phyloP scores from a whole-genome alignment of 2,888 invertebrate genomes.

The Litoditis marina region DNA sequence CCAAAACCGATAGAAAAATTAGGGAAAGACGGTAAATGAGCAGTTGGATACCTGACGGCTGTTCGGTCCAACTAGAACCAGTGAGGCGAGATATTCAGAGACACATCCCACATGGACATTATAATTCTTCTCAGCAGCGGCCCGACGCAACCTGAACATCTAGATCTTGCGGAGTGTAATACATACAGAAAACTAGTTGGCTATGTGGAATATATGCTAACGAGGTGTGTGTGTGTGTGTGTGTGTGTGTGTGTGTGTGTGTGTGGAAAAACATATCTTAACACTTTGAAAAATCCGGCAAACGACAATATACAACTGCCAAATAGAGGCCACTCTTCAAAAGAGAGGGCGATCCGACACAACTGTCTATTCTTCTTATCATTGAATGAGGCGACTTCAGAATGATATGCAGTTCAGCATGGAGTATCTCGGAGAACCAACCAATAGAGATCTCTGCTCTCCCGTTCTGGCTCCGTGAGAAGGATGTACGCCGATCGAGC shows the following conservation, averaged over 20 bases:
- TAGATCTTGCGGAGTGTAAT: too few species aligned
- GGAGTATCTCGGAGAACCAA: conserved; percentile 29
- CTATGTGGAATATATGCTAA: neutral
- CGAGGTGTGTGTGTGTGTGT: too few species aligned
- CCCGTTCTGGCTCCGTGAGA: conserved; percentile 64
- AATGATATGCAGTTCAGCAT: too few species aligned
- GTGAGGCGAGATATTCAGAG: conserved; percentile 50
- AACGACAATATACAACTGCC: neutral
- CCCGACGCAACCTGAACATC: conserved; percentile 42
- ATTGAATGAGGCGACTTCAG: too few species aligned
- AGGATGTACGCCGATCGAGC: conserved; percentile 62
- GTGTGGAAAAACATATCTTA: neutral
- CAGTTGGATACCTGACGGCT: conserved; percentile 32
- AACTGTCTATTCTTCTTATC: neutral
- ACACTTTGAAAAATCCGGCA: neutral
- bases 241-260: too few species aligned
- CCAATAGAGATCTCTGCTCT: conserved; percentile 64
- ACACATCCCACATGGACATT: conserved; percentile 48
- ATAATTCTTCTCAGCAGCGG: conserved; percentile 40
- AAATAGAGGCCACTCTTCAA: neutral
- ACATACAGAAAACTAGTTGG: conserved; percentile 6
- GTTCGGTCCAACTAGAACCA: conserved; percentile 53
- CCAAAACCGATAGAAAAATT: too few species aligned
- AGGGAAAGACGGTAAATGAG: neutral
- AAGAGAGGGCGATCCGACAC: too few species aligned